phyloP scores from a whole-genome alignment of 2,113 vertebrate genomes.

The Burhinus oedicnemus region DNA sequence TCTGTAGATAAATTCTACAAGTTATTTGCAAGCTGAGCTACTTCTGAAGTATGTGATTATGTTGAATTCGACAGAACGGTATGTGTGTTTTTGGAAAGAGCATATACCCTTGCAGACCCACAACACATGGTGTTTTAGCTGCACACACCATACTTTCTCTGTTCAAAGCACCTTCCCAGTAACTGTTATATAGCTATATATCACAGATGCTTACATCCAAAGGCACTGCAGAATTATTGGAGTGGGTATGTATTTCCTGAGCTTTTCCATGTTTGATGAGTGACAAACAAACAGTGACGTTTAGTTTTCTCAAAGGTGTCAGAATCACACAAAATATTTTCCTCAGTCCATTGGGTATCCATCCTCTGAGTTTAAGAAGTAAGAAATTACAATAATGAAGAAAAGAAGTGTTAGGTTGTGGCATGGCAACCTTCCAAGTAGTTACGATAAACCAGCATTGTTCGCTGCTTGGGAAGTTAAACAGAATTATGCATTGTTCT shows the following conservation, averaged over 20 bases:
- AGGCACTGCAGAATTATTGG: neutral
- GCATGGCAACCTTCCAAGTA: constrained; percentile 35
- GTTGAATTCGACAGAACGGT: neutral
- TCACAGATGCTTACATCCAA: neutral
- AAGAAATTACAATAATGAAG: constrained; percentile 36
- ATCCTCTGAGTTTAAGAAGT: constrained; percentile 8
- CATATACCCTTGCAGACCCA: neutral
- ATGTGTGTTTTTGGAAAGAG: neutral
- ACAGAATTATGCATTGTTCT: neutral
- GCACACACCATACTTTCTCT: neutral
- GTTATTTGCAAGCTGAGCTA: neutral
- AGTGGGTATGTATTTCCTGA: neutral
- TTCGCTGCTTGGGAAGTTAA: neutral
- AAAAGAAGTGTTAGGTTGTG: neutral
- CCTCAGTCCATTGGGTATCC: neutral
- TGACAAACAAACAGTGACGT: neutral
- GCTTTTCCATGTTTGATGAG: neutral
- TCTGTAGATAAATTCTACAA: neutral
- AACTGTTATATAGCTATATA: neutral
- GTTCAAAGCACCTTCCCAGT: neutral
- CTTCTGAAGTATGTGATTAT: neutral
- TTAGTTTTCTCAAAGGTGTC: constrained; percentile 32
- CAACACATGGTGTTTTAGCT: neutral
- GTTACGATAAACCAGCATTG: constrained; percentile 14
- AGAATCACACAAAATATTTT: constrained; percentile 34